Percentiles rank a stretch among this genome's conserved stretches.
Evolutionary conservation across 2,797 vertebrate genomes (phyloP).

Genomic region (Rhodeus uyekii): DNA sequence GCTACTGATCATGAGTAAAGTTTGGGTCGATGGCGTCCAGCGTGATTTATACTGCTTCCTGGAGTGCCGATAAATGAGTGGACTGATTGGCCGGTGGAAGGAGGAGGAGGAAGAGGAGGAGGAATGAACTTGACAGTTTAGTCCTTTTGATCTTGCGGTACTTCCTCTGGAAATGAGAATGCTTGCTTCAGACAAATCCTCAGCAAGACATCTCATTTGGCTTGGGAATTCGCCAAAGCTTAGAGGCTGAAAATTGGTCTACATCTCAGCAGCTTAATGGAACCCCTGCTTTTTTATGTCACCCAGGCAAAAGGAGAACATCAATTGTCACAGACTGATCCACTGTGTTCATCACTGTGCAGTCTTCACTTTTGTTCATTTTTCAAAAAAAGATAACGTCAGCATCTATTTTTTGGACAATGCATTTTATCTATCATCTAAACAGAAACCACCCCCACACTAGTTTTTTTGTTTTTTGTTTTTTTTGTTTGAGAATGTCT

Average conservation of each 20-base stretch:
- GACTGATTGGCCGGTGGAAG: conserved; percentile 74
- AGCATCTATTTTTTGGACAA: conserved; percentile 7
- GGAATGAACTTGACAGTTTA: conserved; percentile 67
- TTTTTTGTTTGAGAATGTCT: conserved; percentile 63
- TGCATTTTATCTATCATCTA: neutral
- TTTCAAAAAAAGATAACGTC: conserved; percentile 3
- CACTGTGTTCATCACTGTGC: conserved; percentile 58
- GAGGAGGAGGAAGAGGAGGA: conserved; percentile 62
- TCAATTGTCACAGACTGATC: conserved; percentile 50
- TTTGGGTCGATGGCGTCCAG: conserved; percentile 74
- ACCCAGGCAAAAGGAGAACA: neutral
- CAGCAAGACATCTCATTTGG: conserved; percentile 63
- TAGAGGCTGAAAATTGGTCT: conserved; percentile 69
- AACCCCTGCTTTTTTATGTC: conserved; percentile 41
- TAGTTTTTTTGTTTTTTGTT: conserved; percentile 55
- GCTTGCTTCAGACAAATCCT: conserved; percentile 63
- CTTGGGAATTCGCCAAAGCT: conserved; percentile 67
- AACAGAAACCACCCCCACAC: conserved; percentile 36
- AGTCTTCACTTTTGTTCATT: neutral
- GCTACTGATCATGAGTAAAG: conserved; percentile 76
- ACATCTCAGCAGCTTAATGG: conserved; percentile 65
- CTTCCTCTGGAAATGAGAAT: conserved; percentile 68
- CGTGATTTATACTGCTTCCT: conserved; percentile 78
- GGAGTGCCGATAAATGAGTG: conserved; percentile 76
- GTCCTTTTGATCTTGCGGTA: conserved; percentile 69